Evolutionary conservation across 2,113 vertebrate genomes (phyloP).

Genomic region (Salvelinus namaycush): DNA sequence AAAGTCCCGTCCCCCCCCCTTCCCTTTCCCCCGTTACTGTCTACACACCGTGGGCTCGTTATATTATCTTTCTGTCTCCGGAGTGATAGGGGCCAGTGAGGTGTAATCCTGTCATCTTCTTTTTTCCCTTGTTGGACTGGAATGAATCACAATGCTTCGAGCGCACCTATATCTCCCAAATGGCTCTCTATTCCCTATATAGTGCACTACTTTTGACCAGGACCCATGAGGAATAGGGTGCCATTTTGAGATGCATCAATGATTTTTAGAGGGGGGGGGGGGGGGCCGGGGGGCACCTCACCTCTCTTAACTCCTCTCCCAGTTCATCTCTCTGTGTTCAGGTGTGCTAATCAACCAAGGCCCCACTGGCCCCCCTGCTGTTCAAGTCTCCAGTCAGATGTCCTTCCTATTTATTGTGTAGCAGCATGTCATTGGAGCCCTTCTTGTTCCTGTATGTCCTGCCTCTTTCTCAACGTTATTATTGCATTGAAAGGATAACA

Average conservation of each 20-base stretch:
- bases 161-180: too few species aligned
- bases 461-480: conserved; percentile 63
- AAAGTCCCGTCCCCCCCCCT: not conserved
- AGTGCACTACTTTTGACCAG: too few species aligned
- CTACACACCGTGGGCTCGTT: conserved; percentile 19
- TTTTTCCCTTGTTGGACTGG: conserved; percentile 27
- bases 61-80: conserved; percentile 43
- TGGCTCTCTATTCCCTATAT: too few species aligned
- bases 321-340: not conserved
- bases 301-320: conserved; percentile 16
- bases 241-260: not conserved
- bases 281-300: too few species aligned
- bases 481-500: conserved; percentile 51
- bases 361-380: conserved; percentile 12
- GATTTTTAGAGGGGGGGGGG: conserved; percentile 24
- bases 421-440: conserved; percentile 51
- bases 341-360: not conserved
- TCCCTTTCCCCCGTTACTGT: not conserved
- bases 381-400: too few species aligned
- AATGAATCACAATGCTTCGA: not conserved
- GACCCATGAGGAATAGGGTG: too few species aligned
- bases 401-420: conserved; percentile 69
- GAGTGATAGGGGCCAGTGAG: conserved; percentile 47
- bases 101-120: not conserved
- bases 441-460: conserved; percentile 34